Percentiles rank a stretch among this genome's conserved stretches.
Conservation (phyloP, 2,888 invertebrate species). For the Athalia cordata region DNA sequence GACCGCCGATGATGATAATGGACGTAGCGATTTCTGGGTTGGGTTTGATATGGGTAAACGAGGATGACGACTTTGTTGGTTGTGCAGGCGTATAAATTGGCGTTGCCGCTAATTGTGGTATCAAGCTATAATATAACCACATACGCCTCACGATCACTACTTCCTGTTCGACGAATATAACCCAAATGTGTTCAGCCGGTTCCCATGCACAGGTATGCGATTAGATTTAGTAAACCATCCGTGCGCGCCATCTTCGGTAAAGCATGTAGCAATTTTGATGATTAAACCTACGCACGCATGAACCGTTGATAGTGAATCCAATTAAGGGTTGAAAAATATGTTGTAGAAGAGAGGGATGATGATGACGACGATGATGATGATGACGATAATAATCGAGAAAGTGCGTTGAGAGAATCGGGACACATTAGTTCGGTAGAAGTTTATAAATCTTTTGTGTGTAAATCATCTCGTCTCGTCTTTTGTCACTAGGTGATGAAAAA, state of each 20-base stretch:
- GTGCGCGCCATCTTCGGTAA: neutral
- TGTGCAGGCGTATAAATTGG: conserved; percentile 8
- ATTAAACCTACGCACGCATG: too few species aligned
- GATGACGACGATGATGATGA: too few species aligned
- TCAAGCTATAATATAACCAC: conserved; percentile 9
- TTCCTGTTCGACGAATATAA: conserved; percentile 11
- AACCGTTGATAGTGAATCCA: too few species aligned
- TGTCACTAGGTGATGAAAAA: neutral
- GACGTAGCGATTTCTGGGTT: too few species aligned
- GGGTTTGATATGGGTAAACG: too few species aligned
- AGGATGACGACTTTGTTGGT: neutral
- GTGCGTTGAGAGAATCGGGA: neutral
- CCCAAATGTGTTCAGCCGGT: neutral
- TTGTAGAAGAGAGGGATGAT: too few species aligned
- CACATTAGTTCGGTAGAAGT: neutral
- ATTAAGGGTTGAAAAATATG: too few species aligned
- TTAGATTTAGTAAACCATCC: neutral
- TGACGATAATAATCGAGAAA: neutral
- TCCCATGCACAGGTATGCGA: conserved; percentile 6
- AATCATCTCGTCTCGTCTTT: conserved; percentile 12
- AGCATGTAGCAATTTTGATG: too few species aligned
- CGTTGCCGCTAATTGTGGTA: conserved; percentile 25
- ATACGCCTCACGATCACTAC: neutral
- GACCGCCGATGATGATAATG: neutral
- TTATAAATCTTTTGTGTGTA: neutral